Evolutionary conservation across 2,888 invertebrate species (phyloP).

Genomic region (Hydroisotoma schaefferi): DNA sequence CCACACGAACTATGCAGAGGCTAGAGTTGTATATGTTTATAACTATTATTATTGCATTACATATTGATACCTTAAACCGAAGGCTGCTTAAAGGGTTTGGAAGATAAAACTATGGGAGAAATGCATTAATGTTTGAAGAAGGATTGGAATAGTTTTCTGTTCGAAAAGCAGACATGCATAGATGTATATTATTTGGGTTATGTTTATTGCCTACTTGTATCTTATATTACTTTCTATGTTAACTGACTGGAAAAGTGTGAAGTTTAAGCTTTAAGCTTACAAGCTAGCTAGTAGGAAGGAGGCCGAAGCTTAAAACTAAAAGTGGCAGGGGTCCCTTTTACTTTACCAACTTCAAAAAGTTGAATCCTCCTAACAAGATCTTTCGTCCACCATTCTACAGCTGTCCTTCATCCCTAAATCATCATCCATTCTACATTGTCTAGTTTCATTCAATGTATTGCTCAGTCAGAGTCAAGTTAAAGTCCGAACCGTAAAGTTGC

Average conservation of each 20-base stretch:
- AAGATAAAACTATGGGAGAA: not conserved
- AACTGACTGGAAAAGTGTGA: not conserved
- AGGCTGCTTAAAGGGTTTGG: too few species aligned
- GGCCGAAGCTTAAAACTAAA: constrained; percentile 5
- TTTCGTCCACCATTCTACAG: not conserved
- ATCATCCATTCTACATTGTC: not conserved
- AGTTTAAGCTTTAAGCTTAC: not conserved
- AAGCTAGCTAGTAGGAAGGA: too few species aligned
- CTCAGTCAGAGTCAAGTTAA: too few species aligned
- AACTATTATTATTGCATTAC: too few species aligned
- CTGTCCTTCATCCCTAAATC: not conserved
- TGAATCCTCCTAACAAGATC: constrained; percentile 9
- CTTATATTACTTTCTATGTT: not conserved
- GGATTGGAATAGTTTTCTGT: not conserved
- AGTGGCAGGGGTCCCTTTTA: constrained; percentile 12
- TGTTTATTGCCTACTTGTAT: not conserved
- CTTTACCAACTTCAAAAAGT: not conserved
- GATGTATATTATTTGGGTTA: not conserved
- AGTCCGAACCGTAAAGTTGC: too few species aligned
- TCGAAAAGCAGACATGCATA: not conserved
- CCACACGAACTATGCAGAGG: too few species aligned
- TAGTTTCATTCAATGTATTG: too few species aligned
- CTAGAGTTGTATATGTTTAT: too few species aligned
- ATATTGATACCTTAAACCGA: too few species aligned
- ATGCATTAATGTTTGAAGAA: not conserved